Evolutionary conservation across 2,113 vertebrate genomes (phyloP), one percentile per base, ranked within the genome.

Genomic region (Miniopterus natalensis): DNA sequence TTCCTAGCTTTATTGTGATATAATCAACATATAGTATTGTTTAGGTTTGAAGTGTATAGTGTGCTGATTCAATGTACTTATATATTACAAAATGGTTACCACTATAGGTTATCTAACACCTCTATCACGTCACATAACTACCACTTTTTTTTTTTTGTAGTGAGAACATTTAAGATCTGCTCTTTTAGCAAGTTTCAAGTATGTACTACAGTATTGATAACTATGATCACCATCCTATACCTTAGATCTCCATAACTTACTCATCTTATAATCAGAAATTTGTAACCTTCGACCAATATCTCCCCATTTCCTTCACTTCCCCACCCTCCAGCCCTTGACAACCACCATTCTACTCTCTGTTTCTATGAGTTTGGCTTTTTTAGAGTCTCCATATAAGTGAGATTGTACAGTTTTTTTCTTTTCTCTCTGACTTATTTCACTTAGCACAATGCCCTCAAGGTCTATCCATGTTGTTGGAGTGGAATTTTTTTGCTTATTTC

Each of bases 101-200:
- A 4, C 1, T 0, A 2, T 51, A 59, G 17, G 4, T 83, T 51
- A 68, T 14, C 6, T 9, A 42, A 15, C 0, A 40, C 51, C 31
- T 21, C 53, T 23, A n/a, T 45, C 29, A n/a, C 4, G 1, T 51
- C 25, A 2, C 51, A n/a, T 42, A 51, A 51, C 51, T 42, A 45
- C 70, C n/a, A 27, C 59, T 84, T 89, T 27, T 47, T 68, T 53
- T 13, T 59, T 5, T 59, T 23, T 42, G 51, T 27, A 42, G 3
- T 45, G 51, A 59, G 31, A n/a, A 15, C n/a, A 57, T 40, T 49
- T n/a, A 59, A 71, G 53, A 63, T 40, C 55, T 17, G n/a, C 27
- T 31, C 18, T n/a, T 31, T 51, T 27, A n/a, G 42, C 21, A 25
- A 70, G 51, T 61, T 40, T 10, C 61, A 25, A 57, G 18, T 49